These are phyloP conservation scores for Philypnodon macrostomus DNA, from an alignment of 2,797 vertebrate species.

Conservation along the genomic window DNA sequence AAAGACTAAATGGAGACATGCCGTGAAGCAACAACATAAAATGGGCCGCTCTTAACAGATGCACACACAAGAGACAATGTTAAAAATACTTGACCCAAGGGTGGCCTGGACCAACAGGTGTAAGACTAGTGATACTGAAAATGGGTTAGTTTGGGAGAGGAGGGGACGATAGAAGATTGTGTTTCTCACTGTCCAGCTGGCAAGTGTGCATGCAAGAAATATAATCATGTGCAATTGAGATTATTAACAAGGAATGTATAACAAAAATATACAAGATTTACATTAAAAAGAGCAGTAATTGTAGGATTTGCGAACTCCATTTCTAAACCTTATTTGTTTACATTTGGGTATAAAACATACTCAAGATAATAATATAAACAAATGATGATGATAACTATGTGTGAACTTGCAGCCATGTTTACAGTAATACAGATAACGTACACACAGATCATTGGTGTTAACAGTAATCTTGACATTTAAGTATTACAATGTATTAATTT, in stretches of 20 bases:
- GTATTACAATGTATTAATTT: too few species aligned
- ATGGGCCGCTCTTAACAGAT: constrained; percentile 59
- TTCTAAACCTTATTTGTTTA: too few species aligned
- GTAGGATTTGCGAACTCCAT: too few species aligned
- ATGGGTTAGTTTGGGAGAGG: not conserved
- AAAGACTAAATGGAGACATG: constrained; percentile 62
- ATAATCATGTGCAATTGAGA: too few species aligned
- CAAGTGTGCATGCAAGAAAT: not conserved
- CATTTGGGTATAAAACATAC: too few species aligned
- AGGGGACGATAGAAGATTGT: not conserved
- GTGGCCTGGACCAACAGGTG: constrained; percentile 69
- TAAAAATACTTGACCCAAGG: constrained; percentile 71
- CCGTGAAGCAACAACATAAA: constrained; percentile 57
- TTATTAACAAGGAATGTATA: too few species aligned
- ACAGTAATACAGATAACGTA: too few species aligned
- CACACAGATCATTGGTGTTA: not conserved
- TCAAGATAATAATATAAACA: too few species aligned
- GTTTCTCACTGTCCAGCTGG: not conserved
- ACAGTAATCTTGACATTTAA: not conserved
- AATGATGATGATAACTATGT: too few species aligned
- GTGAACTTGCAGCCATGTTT: too few species aligned
- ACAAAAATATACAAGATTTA: too few species aligned
- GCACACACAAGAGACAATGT: constrained; percentile 44
- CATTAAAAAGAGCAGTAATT: too few species aligned
- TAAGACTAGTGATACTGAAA: constrained; percentile 16